phyloP scores from a whole-genome alignment of 1,140 invertebrate species.

The Reticulitermes speratus region DNA sequence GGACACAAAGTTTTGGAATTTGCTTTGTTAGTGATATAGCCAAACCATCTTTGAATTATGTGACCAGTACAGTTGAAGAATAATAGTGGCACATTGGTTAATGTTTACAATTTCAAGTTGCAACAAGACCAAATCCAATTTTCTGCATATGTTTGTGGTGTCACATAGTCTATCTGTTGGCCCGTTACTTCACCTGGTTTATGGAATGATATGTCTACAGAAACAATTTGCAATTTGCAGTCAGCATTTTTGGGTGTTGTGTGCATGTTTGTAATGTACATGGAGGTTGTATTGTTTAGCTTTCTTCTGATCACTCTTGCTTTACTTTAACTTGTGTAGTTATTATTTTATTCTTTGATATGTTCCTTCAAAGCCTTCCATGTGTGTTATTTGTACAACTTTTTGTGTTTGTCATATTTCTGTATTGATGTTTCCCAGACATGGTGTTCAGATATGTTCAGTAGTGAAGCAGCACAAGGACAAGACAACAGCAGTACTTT shows the following conservation, averaged over 20 bases:
- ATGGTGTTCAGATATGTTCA: not conserved
- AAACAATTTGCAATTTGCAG: not conserved
- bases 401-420: slow-evolving; percentile 5
- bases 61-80: too few species aligned
- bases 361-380: slow-evolving; percentile 15
- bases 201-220: too few species aligned
- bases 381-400: slow-evolving; percentile 22
- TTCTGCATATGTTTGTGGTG: too few species aligned
- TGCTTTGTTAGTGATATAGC: too few species aligned
- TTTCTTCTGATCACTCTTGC: slow-evolving; percentile 19
- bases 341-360: not conserved
- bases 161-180: too few species aligned
- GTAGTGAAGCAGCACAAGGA: not conserved
- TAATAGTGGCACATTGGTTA: too few species aligned
- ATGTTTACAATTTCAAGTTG: too few species aligned
- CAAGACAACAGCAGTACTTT: not conserved
- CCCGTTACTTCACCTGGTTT: too few species aligned
- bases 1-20: too few species aligned
- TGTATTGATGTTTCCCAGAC: slow-evolving; percentile 20
- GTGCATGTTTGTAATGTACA: slow-evolving; percentile 30
- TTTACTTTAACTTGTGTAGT: slow-evolving; percentile 17
- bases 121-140: too few species aligned
- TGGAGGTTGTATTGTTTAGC: not conserved
- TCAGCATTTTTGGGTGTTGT: slow-evolving; percentile 25
- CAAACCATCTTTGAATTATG: too few species aligned